Evolutionary conservation across 2,113 vertebrate species (phyloP), one percentile per base, ranked within the genome.

Genomic region (Ploceus nigricollis): DNA sequence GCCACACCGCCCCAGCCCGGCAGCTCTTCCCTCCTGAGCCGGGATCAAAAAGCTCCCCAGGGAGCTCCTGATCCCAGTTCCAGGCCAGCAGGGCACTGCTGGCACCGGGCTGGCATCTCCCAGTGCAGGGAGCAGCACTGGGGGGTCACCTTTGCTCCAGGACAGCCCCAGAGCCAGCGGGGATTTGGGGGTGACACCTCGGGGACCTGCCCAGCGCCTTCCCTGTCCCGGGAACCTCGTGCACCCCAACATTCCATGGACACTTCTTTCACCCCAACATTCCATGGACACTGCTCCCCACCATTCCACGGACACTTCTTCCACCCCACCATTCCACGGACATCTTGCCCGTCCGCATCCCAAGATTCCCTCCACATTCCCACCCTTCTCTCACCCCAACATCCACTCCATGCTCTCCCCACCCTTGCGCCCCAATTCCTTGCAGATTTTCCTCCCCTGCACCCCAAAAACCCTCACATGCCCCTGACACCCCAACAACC

Each of bases 51-150:
- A 63, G 21, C 19, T 4, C 10, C 18, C 15, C 7, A 0, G 4
- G 51, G 22, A 54, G 23, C 11, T 45, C 44, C 73, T 2, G 72
- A 11, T 20, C 0, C 15, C 40, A 31, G 33, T 0, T 1, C 39
- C 68, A 45, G 56, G 31, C 42, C 15, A 15, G 33, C 39, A 37
- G 33, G 40, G 12, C 82, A 11, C 24, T 0, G 13, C 5, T 2
- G 51, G n/a, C 56, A n/a, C 56, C 9, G 22, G 22, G 33, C 9
- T 3, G 44, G 60, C 82, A 60, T 22, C 71, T 31, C 37, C 11
- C 7, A 1, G 5, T 0, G 8, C 4, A 1, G 15, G 61, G 27
- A 53, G 42, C 33, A 7, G 48, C 48, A 1, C 4, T 0, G 35
- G 88, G 68, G 40, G 1, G 3, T 54, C 80, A 63, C 66, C 87